Evolutionary conservation across 2,888 invertebrate species (phyloP), one percentile per base, ranked within the genome.

Genomic region (Philopedon plagiatum): DNA sequence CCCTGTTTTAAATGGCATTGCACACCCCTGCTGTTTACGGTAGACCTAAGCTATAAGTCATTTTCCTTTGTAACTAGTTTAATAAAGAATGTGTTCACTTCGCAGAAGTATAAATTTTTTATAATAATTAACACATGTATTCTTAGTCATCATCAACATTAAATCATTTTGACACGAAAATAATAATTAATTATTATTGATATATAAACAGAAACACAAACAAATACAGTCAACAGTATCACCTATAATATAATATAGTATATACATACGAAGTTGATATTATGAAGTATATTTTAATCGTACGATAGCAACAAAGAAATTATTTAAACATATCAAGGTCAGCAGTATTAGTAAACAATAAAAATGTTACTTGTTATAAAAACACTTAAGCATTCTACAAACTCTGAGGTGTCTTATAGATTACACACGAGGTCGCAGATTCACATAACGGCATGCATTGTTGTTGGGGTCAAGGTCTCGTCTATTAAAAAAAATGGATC

Each of bases 261-360:
- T 8, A 34, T 34, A 34, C 18, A 18, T 41, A 41, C 18, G n/a
- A n/a, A 41, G 41, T 41, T 41, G 15, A 41, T 41, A 3, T 15
- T 41, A 18, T 15, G n/a, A 39, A 39, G 39, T 39, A 1, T n/a
- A 13, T 39, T 5, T 15, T 39, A 39, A 29, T 29, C 18, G 11
- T 13, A 7, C 13, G 26, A 29, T 4, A 1, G 13, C 21, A 63
- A 64, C 64, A 64, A 64, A 64, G 64, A 64, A 41, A 64, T 64
- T 64, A 54, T 54, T 63, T 41, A 15, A 58, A 49, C 23, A 13
- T 56, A 64, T 64, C 64, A 64, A 64, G 64, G 64, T 56, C 64
- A 21, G n/a, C 29, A 11, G 26, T 64, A 56, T 39, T 64, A 64
- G 64, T 64, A 64, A 64, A 64, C 41, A 64, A 56, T 39, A 63